A percentile compares a stretch with the other conserved stretches of the same genome.
Conservation (phyloP, 2,797 vertebrate genomes). For the Yasuhikotakia modesta region DNA sequence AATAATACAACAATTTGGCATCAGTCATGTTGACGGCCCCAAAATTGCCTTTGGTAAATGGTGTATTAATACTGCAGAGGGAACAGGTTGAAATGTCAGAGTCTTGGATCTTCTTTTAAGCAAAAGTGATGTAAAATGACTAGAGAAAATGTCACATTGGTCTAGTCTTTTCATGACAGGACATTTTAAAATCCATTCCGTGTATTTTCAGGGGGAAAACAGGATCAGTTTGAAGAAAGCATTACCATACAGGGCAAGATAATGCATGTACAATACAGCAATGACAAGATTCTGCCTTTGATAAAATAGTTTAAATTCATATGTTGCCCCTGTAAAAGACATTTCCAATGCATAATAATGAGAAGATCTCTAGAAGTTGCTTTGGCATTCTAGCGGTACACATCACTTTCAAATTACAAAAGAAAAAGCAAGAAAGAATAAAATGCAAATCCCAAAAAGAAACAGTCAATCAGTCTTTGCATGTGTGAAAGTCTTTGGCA, state of each 20-base stretch:
- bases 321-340: constrained; percentile 36
- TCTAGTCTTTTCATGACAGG: not conserved
- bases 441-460: constrained; percentile 3
- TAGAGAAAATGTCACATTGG: constrained; percentile 41
- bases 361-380: constrained; percentile 33
- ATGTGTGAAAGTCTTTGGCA: not conserved
- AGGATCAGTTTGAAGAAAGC: constrained; percentile 15
- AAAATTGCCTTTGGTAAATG: constrained; percentile 34
- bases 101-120: constrained; percentile 29
- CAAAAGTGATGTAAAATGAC: constrained; percentile 31
- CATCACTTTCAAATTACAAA: constrained; percentile 33
- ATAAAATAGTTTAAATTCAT: constrained; percentile 48
- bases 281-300: constrained; percentile 49
- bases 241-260: constrained; percentile 35
- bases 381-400: constrained; percentile 19
- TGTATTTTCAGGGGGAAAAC: constrained; percentile 25
- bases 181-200: constrained; percentile 23
- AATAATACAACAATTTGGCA: constrained; percentile 30
- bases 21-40: constrained; percentile 28
- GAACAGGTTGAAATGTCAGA: constrained; percentile 36
- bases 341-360: constrained; percentile 51
- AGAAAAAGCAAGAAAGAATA: not conserved
- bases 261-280: constrained; percentile 38
- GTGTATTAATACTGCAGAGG: constrained; percentile 25
- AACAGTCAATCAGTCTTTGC: not conserved